phyloP scores from a whole-genome alignment of 30 jellyfish, hydroid and myxozoan genomes.

The Pseudorhiza aurosa region DNA sequence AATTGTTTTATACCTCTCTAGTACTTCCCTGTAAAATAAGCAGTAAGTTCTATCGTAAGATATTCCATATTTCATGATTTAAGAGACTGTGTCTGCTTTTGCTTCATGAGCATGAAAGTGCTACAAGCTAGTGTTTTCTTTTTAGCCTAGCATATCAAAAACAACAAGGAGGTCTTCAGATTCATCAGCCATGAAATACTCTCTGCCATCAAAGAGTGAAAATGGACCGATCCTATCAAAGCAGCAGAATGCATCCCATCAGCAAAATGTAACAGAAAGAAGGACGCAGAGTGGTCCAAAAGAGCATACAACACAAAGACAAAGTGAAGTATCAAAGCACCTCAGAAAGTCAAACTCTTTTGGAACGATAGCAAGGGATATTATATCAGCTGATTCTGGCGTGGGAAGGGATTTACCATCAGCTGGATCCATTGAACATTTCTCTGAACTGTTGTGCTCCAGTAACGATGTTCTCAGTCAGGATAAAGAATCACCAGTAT shows the following conservation, averaged over 20 bases:
- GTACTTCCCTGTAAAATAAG: too few species aligned
- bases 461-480: not conserved
- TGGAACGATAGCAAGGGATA: slow-evolving; percentile 35
- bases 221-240: slow-evolving; percentile 58
- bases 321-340: not conserved
- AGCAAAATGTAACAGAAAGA: slow-evolving; percentile 24
- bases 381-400: slow-evolving; percentile 42
- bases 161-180: not conserved
- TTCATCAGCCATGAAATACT: not conserved
- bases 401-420: slow-evolving; percentile 5
- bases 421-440: not conserved
- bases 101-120: too few species aligned
- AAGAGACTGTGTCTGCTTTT: too few species aligned
- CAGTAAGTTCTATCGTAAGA: too few species aligned
- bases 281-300: slow-evolving; percentile 94
- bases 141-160: not conserved
- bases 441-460: slow-evolving; percentile 14
- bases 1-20: too few species aligned
- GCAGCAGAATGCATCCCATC: slow-evolving; percentile 1
- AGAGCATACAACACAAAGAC: slow-evolving; percentile 64
- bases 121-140: too few species aligned
- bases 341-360: slow-evolving; percentile 55
- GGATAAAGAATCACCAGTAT: not conserved
- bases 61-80: too few species aligned
- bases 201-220: slow-evolving; percentile 55